These are phyloP conservation scores for Stercorarius parasiticus DNA, from an alignment of 2,113 vertebrate genomes.

Conservation along the genomic window DNA sequence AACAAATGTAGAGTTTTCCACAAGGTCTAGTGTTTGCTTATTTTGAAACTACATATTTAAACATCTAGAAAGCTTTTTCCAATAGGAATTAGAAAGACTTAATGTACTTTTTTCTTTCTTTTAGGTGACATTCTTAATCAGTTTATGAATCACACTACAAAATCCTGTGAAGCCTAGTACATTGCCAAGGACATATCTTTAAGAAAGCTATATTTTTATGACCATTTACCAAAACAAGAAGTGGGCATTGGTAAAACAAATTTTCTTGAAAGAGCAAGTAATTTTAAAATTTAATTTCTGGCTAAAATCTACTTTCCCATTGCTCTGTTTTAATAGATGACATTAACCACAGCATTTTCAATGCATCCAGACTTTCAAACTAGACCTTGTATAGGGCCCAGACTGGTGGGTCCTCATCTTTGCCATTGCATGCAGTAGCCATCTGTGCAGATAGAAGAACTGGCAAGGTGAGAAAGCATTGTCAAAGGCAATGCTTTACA, in stretches of 20 bases:
- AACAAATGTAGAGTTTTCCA: background rate
- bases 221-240: background rate
- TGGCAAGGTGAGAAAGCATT: background rate
- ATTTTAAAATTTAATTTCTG: background rate
- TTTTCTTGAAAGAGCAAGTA: background rate
- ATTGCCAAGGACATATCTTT: background rate
- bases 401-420: background rate
- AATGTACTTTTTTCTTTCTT: background rate
- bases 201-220: background rate
- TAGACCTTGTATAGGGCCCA: too few relatives aligned
- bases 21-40: background rate
- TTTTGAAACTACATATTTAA: background rate
- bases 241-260: background rate
- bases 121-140: background rate
- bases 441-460: background rate
- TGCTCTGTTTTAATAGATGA: accelerated
- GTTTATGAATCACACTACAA: background rate
- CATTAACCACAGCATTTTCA: background rate
- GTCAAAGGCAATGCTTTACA: background rate
- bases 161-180: background rate
- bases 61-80: background rate
- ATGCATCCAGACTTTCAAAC: background rate
- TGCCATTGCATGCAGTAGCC: accelerated
- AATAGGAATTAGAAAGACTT: background rate
- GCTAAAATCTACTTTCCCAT: background rate